Evolutionary conservation across 2,797 vertebrate genomes (phyloP).

Genomic region (Australoheros facetus): DNA sequence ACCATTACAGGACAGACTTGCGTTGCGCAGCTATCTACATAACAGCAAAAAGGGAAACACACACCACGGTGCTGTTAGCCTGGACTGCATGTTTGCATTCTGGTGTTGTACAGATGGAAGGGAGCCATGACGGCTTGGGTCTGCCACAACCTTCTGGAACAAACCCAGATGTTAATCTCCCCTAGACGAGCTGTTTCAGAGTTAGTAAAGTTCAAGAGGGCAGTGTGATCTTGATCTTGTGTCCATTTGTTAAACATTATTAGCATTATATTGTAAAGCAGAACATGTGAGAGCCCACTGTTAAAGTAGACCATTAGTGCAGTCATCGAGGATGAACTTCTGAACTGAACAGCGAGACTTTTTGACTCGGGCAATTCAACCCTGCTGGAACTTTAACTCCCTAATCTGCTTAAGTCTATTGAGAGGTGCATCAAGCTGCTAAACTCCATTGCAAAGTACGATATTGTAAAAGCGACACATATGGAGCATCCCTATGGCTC

Average conservation of each 20-base stretch:
- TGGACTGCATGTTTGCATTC: slow-evolving; percentile 28
- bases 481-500: not conserved
- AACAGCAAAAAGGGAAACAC: slow-evolving; percentile 9
- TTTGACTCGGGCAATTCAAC: slow-evolving; percentile 33
- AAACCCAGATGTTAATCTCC: slow-evolving; percentile 69
- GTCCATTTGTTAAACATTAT: slow-evolving; percentile 47
- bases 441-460: not conserved
- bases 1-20: slow-evolving; percentile 6
- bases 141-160: slow-evolving; percentile 33
- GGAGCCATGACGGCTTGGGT: slow-evolving; percentile 20
- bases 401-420: slow-evolving; percentile 46
- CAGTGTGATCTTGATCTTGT: slow-evolving; percentile 36
- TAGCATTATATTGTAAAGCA: slow-evolving; percentile 25
- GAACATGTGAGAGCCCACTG: slow-evolving; percentile 50
- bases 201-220: slow-evolving; percentile 36
- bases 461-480: not conserved
- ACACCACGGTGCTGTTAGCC: slow-evolving; percentile 45
- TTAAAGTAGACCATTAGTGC: slow-evolving; percentile 37
- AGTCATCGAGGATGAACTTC: slow-evolving; percentile 47
- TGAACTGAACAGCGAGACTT: slow-evolving; percentile 42
- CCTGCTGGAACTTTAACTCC: slow-evolving; percentile 8
- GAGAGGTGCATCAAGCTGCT: slow-evolving; percentile 6
- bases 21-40: slow-evolving; percentile 17
- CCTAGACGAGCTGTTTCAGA: slow-evolving; percentile 16
- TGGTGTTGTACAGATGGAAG: slow-evolving; percentile 52